A percentile compares a stretch with the other conserved stretches of the same genome.
These are phyloP conservation scores for Prionace glauca DNA, from an alignment of 2,797 vertebrate genomes.

Conservation along the genomic window DNA sequence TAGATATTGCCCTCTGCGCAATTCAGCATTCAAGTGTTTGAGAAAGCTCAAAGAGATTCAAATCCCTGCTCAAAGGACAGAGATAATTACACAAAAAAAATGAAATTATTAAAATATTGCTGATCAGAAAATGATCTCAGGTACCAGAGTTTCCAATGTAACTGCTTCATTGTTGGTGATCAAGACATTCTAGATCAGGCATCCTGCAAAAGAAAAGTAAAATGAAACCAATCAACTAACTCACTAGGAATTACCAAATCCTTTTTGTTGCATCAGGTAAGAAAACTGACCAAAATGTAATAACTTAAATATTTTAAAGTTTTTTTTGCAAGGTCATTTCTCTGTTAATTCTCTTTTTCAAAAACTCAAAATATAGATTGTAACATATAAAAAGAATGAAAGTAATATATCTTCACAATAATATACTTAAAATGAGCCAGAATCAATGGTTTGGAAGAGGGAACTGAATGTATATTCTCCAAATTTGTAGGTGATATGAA, in stretches of 20 bases:
- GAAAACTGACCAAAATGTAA: background rate
- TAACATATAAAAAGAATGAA: background rate
- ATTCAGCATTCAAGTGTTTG: conserved; percentile 51
- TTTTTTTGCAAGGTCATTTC: background rate
- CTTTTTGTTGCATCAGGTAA: background rate
- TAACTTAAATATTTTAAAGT: background rate
- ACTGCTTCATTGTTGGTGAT: background rate
- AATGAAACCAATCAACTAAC: background rate
- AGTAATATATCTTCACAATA: background rate
- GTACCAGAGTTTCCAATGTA: background rate
- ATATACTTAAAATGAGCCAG: background rate
- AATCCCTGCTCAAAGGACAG: background rate
- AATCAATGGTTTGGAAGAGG: background rate
- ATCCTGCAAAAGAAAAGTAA: background rate
- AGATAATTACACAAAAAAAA: background rate
- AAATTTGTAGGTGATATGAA: too few relatives aligned
- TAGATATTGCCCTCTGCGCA: conserved; percentile 49
- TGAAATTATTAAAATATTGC: background rate
- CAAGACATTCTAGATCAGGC: background rate
- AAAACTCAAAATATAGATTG: background rate
- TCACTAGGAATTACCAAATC: background rate
- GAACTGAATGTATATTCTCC: too few relatives aligned
- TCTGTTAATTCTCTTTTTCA: background rate
- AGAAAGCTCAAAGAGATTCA: conserved; percentile 41
- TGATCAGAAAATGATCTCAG: background rate